Evolutionary conservation across 2,888 invertebrate species (phyloP).

Genomic region (Himalopsyche anomala): DNA sequence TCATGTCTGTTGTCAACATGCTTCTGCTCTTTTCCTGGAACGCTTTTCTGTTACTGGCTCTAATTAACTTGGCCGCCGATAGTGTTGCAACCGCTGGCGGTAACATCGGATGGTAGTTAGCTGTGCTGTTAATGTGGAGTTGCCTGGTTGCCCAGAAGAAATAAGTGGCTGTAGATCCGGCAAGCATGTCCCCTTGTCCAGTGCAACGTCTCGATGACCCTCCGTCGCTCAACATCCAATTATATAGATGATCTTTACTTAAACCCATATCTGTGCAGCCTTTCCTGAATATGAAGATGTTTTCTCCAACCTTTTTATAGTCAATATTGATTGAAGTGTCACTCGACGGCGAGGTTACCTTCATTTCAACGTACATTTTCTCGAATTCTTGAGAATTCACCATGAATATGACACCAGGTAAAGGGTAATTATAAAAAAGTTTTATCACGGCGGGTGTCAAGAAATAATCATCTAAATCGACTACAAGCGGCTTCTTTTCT

Average conservation of each 20-base stretch:
- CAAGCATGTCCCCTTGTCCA: slow-evolving; percentile 51
- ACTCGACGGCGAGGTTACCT: slow-evolving; percentile 73
- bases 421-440: slow-evolving; percentile 82
- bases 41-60: not conserved
- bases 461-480: slow-evolving; percentile 73
- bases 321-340: slow-evolving; percentile 71
- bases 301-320: slow-evolving; percentile 74
- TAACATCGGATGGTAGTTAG: slow-evolving; percentile 45
- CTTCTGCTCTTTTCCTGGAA: slow-evolving; percentile 23
- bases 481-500: slow-evolving; percentile 80
- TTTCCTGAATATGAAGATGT: slow-evolving; percentile 56
- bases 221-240: slow-evolving; percentile 44
- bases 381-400: slow-evolving; percentile 93
- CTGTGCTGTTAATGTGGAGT: not conserved
- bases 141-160: slow-evolving; percentile 55
- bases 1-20: slow-evolving; percentile 55
- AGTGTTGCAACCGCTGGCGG: slow-evolving; percentile 55
- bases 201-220: slow-evolving; percentile 14
- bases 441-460: slow-evolving; percentile 81
- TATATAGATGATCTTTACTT: not conserved
- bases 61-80: slow-evolving; percentile 46
- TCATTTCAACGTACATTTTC: slow-evolving; percentile 81
- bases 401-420: slow-evolving; percentile 84
- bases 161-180: slow-evolving; percentile 53
- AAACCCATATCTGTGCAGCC: slow-evolving; percentile 57